Percentiles rank a stretch among this genome's conserved stretches.
These are phyloP conservation scores for Hemistola chrysoprasaria DNA, from an alignment of 2,888 invertebrate genomes.

Conservation along the genomic window DNA sequence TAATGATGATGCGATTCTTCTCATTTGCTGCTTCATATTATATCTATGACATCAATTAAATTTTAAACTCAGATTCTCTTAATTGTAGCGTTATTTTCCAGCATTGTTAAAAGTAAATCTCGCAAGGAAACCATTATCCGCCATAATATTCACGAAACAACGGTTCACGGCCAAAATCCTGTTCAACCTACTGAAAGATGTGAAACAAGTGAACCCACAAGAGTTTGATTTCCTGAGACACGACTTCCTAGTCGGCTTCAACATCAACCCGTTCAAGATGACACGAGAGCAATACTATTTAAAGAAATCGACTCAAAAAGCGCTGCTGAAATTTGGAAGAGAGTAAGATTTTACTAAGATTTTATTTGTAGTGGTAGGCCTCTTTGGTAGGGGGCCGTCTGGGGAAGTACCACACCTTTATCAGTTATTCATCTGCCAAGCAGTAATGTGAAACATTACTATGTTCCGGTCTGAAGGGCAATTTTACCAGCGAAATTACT, in stretches of 20 bases:
- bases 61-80: too few species aligned
- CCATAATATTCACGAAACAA: conserved; percentile 87
- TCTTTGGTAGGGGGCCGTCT: too few species aligned
- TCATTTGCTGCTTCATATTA: too few species aligned
- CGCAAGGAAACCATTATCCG: conserved; percentile 78
- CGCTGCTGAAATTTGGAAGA: conserved; percentile 70
- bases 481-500: too few species aligned
- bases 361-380: too few species aligned
- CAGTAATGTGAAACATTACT: too few species aligned
- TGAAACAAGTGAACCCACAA: conserved; percentile 57
- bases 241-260: conserved; percentile 88
- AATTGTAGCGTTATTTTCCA: conserved; percentile 30
- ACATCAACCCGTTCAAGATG: conserved; percentile 79
- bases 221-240: conserved; percentile 83
- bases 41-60: too few species aligned
- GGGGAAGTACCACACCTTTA: too few species aligned
- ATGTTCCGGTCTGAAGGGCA: too few species aligned
- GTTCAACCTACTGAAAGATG: conserved; percentile 84
- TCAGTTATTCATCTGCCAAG: too few species aligned
- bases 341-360: too few species aligned
- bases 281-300: conserved; percentile 79
- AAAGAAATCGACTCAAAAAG: conserved; percentile 79
- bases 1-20: too few species aligned
- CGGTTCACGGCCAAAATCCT: conserved; percentile 90
- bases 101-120: conserved; percentile 50